Evolutionary conservation across 2,888 invertebrate species (phyloP), one percentile per base, ranked within the genome.

Genomic region (Cryptus viduatorius): DNA sequence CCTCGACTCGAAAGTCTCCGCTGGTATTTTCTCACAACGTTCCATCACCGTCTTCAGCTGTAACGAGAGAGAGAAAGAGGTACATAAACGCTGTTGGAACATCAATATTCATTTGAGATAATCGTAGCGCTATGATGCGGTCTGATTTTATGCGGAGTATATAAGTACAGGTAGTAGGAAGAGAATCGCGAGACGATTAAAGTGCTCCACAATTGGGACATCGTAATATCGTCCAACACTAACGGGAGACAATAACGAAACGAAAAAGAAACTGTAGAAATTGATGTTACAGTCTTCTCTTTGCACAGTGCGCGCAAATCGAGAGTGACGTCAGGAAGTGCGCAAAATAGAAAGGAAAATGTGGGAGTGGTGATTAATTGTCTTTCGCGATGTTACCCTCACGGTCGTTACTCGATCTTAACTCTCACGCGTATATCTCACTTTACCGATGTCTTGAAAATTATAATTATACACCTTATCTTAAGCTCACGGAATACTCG

Each of bases 21-120:
- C 94, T 14, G 95, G 94, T 87, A 95, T 95, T 91, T 96, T 95
- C 92, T 96, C 96, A 92, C 95, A 95, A 89, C 95, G 94, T 94
- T 96, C 96, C 95, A 96, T 95, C 89, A 96, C 96, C 88, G 96
- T 96, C 93, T 96, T 96, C 89, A 96, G 93, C 94, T 96, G 95
- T 86, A 68, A 65, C 37, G 37, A 31, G 19, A 53, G 65, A 65
- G 24, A 29, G 31, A 16, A 5, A 61, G 37, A 37, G 37, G 37
- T 37, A 37, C 42, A 67, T 31, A 65, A 42, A 56, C 53, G 37
- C 31, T 53, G 24, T 53, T 44, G 24, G 44, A 46, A 44, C 67
- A 19, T 67, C 44, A 44, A 67, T 67, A 46, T 46, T 44, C 44
- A 67, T 75, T 65, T 50, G 48, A 75, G 50, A 76, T 50, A 65